Base-by-base conservation (phyloP, 2,113 vertebrate species). In the Parotia lawesii region DNA sequence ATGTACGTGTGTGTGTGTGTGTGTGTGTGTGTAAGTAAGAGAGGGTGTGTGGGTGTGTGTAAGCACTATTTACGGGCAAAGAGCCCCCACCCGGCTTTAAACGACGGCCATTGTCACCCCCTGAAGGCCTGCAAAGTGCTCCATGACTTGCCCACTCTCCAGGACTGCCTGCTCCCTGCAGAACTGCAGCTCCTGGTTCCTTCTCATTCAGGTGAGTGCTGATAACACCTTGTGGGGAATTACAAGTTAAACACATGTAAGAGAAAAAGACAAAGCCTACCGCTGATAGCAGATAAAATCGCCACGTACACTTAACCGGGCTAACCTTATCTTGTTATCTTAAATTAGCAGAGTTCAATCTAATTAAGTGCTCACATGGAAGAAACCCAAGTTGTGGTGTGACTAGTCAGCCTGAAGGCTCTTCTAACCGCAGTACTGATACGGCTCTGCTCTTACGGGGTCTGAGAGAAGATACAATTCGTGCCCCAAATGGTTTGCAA, bases 321-420 rank as follows among this genome's bases (percentile, higher is more conserved):
- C 44, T 80, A 74, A 80, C 82, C 72, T 94, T 95, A 95, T 93
- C 95, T 94, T 91, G 93, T 95, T 94, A 95, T 91, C 95, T 88
- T 83, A 92, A 96, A 94, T 95, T 94, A 95, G 91, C 84, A 91
- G 87, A 50, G 77, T 72, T 94, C 91, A 92, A 95, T 88, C 94
- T 94, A 94, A 95, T 96, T 94, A 95, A 95, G 94, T 56, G 87
- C 78, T 94, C 67, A 51, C 60, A 71, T 91, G 94, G 91, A 94
- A 62, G 85, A 73, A 94, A 56, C 78, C 85, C 94, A 93, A 95
- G 75, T 45, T 95, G 89, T 10, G 67, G 78, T 90, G 92, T 93
- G 89, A 90, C 78, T 87, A 89, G 80, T 45, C 94, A 74, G 87
- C 75, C 62, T 48, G 77, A 33, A 65, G 85, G 75, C 78, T 91